Percentiles rank a stretch among this genome's conserved stretches.
These are phyloP conservation scores for Drosophila mayaguana DNA, from an alignment of 2,888 invertebrate genomes.

Conservation along the genomic window DNA sequence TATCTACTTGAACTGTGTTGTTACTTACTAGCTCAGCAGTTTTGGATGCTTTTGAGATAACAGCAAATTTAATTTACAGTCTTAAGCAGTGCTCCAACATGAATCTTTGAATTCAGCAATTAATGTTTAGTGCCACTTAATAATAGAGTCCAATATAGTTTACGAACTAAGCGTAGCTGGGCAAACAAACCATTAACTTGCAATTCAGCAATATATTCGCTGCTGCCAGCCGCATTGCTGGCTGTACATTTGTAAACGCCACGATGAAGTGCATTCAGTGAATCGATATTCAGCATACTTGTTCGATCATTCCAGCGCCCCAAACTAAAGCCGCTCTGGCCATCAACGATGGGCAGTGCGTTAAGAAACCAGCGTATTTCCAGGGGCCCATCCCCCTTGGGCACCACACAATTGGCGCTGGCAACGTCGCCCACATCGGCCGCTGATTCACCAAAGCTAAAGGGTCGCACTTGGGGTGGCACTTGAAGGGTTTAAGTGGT, in stretches of 20 bases:
- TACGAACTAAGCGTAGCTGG: constrained; percentile 39
- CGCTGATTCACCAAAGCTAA: constrained; percentile 84
- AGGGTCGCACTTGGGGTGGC: constrained; percentile 85
- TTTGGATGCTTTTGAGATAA: constrained; percentile 18
- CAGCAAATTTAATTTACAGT: constrained; percentile 3
- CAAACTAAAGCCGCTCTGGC: constrained; percentile 85
- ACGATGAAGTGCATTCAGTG: constrained; percentile 89
- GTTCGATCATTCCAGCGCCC: constrained; percentile 83
- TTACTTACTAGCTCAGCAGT: constrained; percentile 23
- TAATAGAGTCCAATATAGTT: constrained; percentile 19
- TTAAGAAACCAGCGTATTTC: constrained; percentile 90
- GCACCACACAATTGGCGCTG: constrained; percentile 89
- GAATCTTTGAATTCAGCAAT: constrained; percentile 47
- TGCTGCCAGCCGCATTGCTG: constrained; percentile 89
- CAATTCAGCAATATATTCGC: constrained; percentile 88
- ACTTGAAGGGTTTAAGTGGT: constrained; percentile 71
- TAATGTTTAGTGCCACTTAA: constrained; percentile 49
- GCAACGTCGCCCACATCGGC: constrained; percentile 90
- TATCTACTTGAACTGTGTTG: background rate
- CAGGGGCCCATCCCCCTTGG: constrained; percentile 92
- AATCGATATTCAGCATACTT: constrained; percentile 86
- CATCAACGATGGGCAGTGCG: constrained; percentile 84
- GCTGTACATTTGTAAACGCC: constrained; percentile 92
- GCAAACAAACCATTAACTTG: constrained; percentile 87
- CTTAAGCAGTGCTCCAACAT: constrained; percentile 57